A percentile compares a stretch with the other conserved stretches of the same genome.
Evolutionary conservation across 2,797 vertebrate genomes (phyloP).

Genomic region (Lepidocolaptes lacrymiger): DNA sequence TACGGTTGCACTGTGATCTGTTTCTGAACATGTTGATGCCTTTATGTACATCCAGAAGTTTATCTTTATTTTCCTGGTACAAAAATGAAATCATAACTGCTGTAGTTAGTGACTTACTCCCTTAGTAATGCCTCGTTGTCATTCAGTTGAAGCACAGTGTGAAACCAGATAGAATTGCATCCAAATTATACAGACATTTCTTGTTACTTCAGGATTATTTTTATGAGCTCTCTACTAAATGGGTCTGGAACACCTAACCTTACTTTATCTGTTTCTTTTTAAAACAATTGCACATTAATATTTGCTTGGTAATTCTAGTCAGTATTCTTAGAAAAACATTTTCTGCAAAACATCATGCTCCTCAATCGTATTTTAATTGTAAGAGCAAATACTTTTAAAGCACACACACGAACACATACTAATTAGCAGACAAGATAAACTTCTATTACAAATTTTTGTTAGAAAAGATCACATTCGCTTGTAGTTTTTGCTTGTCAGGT

Average conservation of each 20-base stretch:
- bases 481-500: background rate
- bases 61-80: background rate
- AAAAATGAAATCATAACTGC: background rate
- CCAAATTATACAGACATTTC: conserved; percentile 29
- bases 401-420: background rate
- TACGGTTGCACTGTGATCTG: background rate
- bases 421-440: background rate
- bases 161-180: background rate
- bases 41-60: background rate
- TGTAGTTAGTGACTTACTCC: background rate
- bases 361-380: background rate
- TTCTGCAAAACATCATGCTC: background rate
- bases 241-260: conserved; percentile 1
- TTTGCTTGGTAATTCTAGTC: background rate
- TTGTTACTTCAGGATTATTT: conserved; percentile 23
- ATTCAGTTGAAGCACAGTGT: background rate
- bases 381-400: background rate
- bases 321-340: background rate
- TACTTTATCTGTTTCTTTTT: conserved; percentile 37
- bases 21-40: background rate
- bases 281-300: background rate
- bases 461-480: background rate
- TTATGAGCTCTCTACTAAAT: background rate
- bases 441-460: background rate
- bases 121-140: background rate